Base-by-base conservation (phyloP, 2,888 invertebrate genomes). In the Diachrysia chrysitis region DNA sequence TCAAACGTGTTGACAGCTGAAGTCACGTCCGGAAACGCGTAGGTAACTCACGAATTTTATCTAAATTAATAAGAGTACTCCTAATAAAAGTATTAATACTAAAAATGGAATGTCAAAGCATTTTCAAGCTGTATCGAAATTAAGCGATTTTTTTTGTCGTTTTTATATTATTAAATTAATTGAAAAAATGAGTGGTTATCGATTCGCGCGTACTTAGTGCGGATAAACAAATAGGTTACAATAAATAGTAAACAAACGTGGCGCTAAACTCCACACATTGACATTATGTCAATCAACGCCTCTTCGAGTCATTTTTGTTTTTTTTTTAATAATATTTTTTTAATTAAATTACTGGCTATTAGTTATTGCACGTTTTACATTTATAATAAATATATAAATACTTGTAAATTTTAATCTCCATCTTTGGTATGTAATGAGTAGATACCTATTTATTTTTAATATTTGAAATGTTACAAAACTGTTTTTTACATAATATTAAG, bases 331-430 rank as follows among this genome's bases (percentile, higher is more conserved):
- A 69, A n/a, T n/a, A n/a, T n/a, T 76, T 93, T 92, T 93, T 93
- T 93, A 88, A 91, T 92, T 94, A 93, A 93, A 93, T 95, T 95
- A 95, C 92, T 89, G 92, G 86, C 95, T 95, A 95, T 95, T 93
- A 94, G 90, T 95, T 95, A 95, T 95, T 95, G 95, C 95, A 95
- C 95, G 92, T 94, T 95, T 95, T 95, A 95, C 92, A 94, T 94
- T 94, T 93, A 94, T 91, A 94, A 95, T 95, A 95, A 94, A 95
- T 95, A 95, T 94, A 95, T 95, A 95, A 95, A 94, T 95, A 95
- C 93, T 95, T 95, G 94, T 94, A 95, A 94, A 94, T 94, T 94
- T 94, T 92, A 89, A 90, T 94, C 90, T 93, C 88, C 93, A 92
- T 94, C 90, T 95, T 93, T 93, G 92, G 93, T 94, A 93, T 93